phyloP scores from a whole-genome alignment of 1,140 invertebrate genomes.

The Pararge aegeria region DNA sequence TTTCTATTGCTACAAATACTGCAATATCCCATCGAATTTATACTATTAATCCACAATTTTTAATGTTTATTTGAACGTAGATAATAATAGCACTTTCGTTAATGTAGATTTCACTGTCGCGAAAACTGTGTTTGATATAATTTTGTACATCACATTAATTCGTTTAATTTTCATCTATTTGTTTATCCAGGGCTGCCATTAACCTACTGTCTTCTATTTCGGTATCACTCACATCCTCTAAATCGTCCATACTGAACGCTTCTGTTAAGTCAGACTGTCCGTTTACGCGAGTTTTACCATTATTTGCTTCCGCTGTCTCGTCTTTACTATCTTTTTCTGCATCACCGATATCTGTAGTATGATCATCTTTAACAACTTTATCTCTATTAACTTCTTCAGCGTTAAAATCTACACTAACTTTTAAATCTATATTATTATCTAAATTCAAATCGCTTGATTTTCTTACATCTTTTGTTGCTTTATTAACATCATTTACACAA shows the following conservation, averaged over 20 bases:
- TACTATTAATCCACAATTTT: too few species aligned
- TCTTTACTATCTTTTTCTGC: background rate
- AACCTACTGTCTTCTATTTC: conserved; percentile 41
- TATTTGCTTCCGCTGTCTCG: too few species aligned
- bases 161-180: conserved; percentile 35
- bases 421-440: too few species aligned
- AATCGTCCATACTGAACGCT: conserved; percentile 32
- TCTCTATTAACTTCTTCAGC: conserved; percentile 13
- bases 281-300: conserved; percentile 11
- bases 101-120: conserved; percentile 18
- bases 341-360: background rate
- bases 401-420: too few species aligned
- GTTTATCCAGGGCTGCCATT: conserved; percentile 42
- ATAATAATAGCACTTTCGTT: too few species aligned
- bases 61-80: too few species aligned
- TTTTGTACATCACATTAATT: too few species aligned
- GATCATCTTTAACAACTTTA: too few species aligned
- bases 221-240: conserved; percentile 37
- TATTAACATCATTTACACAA: background rate
- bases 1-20: too few species aligned
- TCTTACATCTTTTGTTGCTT: background rate
- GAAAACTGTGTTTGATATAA: too few species aligned
- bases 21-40: too few species aligned
- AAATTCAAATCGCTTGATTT: too few species aligned
- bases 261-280: background rate